Evolutionary conservation across 2,888 invertebrate species (phyloP).

Genomic region (Lomographa bimaculata): DNA sequence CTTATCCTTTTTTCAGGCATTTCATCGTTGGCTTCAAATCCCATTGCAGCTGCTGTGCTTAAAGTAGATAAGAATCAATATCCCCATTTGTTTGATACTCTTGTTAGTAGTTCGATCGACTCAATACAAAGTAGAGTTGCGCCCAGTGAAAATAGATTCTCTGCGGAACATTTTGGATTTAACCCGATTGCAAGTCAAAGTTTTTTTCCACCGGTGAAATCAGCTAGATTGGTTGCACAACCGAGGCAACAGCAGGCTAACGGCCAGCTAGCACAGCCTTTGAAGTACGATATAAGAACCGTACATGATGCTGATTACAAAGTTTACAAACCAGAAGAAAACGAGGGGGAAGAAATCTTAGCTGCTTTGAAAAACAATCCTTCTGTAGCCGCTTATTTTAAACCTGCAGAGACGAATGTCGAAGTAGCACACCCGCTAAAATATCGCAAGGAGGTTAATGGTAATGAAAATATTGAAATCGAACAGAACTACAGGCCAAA

Average conservation of each 20-base stretch:
- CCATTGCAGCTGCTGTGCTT: slow-evolving; percentile 67
- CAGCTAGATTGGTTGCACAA: slow-evolving; percentile 60
- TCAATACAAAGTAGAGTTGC: slow-evolving; percentile 67
- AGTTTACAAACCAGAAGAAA: slow-evolving; percentile 74
- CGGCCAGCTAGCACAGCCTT: slow-evolving; percentile 57
- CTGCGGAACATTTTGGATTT: slow-evolving; percentile 74
- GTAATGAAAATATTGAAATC: slow-evolving; percentile 54
- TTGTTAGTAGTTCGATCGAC: slow-evolving; percentile 79
- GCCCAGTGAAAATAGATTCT: slow-evolving; percentile 67
- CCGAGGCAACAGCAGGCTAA: slow-evolving; percentile 47
- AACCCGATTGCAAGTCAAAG: slow-evolving; percentile 76
- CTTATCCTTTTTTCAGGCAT: slow-evolving; percentile 68
- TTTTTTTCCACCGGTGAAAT: slow-evolving; percentile 58
- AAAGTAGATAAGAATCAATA: slow-evolving; percentile 76
- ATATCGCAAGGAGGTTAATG: slow-evolving; percentile 63
- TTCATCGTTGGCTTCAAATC: slow-evolving; percentile 71
- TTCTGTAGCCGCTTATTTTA: slow-evolving; percentile 70
- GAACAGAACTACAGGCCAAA: slow-evolving; percentile 75
- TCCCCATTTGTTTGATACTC: slow-evolving; percentile 70
- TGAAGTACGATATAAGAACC: slow-evolving; percentile 73
- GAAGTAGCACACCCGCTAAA: slow-evolving; percentile 72
- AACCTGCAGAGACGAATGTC: slow-evolving; percentile 68
- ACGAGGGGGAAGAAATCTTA: slow-evolving; percentile 67
- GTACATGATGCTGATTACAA: slow-evolving; percentile 77
- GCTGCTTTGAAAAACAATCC: slow-evolving; percentile 73